Evolutionary conservation across 1,140 invertebrate genomes (phyloP).

Genomic region (Papilio aristodemus): DNA sequence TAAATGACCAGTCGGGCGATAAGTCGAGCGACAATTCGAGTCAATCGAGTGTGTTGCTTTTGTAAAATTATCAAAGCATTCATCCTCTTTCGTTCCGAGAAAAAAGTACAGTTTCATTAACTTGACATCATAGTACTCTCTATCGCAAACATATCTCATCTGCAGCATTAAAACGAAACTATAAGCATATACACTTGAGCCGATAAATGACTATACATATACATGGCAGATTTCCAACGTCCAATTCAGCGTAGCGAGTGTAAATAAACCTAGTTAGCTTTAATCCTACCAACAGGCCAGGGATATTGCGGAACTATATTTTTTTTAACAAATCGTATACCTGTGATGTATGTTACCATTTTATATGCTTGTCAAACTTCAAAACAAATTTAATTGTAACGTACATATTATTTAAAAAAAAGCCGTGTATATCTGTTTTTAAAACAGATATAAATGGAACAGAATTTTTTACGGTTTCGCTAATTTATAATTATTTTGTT

Average conservation of each 20-base stretch:
- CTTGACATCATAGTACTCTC: neutral
- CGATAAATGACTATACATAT: slow-evolving; percentile 23
- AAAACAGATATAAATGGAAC: too few species aligned
- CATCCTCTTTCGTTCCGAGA: neutral
- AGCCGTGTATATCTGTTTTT: too few species aligned
- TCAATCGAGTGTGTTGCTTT: too few species aligned
- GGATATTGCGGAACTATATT: slow-evolving; percentile 33
- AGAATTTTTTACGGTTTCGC: too few species aligned
- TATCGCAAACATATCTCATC: slow-evolving; percentile 12
- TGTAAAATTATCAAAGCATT: too few species aligned
- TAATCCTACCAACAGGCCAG: slow-evolving; percentile 1
- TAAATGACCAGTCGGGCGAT: neutral
- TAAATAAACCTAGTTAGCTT: slow-evolving; percentile 29
- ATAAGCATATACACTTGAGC: slow-evolving; percentile 11
- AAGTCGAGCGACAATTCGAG: too few species aligned
- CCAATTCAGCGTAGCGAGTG: slow-evolving; percentile 17
- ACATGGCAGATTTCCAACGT: slow-evolving; percentile 29
- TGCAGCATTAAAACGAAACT: slow-evolving; percentile 3
- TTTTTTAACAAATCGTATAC: slow-evolving; percentile 24
- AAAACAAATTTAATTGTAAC: too few species aligned
- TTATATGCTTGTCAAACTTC: too few species aligned
- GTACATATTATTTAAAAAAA: too few species aligned
- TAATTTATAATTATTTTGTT: too few species aligned
- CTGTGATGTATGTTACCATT: neutral
- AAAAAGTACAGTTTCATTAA: neutral